Percentiles rank a stretch among this genome's conserved stretches.
phyloP scores from a whole-genome alignment of 2,888 invertebrate genomes.

The Spilosoma lubricipeda region DNA sequence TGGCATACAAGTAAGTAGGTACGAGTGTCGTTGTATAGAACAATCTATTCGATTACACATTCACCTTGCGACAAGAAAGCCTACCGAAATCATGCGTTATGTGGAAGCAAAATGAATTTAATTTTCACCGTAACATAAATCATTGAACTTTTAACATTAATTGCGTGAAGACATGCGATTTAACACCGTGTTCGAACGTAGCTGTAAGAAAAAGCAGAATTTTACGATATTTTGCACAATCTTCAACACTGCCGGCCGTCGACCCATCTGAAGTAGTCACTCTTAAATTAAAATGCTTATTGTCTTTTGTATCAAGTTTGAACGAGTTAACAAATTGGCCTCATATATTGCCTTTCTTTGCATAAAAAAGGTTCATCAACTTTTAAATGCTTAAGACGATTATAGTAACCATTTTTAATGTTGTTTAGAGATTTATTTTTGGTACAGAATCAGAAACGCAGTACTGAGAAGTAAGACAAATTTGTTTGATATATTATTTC shows the following conservation, averaged over 20 bases:
- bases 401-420: constrained; percentile 20
- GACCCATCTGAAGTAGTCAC: constrained; percentile 67
- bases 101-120: constrained; percentile 47
- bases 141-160: constrained; percentile 62
- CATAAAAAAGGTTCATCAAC: constrained; percentile 48
- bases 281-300: constrained; percentile 79
- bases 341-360: constrained; percentile 45
- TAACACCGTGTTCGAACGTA: constrained; percentile 56
- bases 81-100: constrained; percentile 46
- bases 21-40: constrained; percentile 11
- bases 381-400: neutral
- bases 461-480: constrained; percentile 20
- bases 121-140: constrained; percentile 59
- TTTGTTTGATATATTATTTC: constrained; percentile 30
- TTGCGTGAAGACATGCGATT: constrained; percentile 64
- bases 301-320: constrained; percentile 64
- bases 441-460: constrained; percentile 8
- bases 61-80: constrained; percentile 27
- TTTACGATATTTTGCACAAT: constrained; percentile 68
- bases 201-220: constrained; percentile 51
- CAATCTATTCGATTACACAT: constrained; percentile 30
- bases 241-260: constrained; percentile 61
- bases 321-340: constrained; percentile 45
- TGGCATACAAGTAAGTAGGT: neutral
- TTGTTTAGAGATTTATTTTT: constrained; percentile 26